Evolutionary conservation across 2,113 vertebrate genomes (phyloP), one percentile per base, ranked within the genome.

Genomic region (Saguinus midas): DNA sequence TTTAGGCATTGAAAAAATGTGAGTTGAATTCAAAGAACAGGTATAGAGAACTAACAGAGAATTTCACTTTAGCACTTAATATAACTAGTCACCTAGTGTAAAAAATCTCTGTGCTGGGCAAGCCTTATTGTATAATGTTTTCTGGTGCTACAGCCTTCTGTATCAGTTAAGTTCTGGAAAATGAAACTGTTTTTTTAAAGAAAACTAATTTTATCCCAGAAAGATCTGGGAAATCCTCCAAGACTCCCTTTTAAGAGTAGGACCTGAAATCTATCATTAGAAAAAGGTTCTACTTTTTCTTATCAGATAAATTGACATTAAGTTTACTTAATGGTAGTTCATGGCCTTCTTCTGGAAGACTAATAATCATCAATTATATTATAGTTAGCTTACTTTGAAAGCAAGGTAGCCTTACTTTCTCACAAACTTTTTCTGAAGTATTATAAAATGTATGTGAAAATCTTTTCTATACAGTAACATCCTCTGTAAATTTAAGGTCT

Each of bases 171-270:
- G 18, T 45, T 93, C 35, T 57, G 11, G 78, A 89, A 94, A 76
- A 61, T 23, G 14, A 23, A 94, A 61, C 29, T 32, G 40, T 5
- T 32, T 50, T 70, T 90, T 70, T 72, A 81, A 84, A 96, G 55
- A 90, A 83, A 82, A 75, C 2, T 27, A 58, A 43, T 81, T 84
- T 68, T 96, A 40, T 76, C 18, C 75, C 43, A 93, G 82, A 88
- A 91, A 82, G 40, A 91, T 55, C 80, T 92, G 64, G 64, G 48
- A 55, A 95, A 52, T 50, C 29, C 40, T 97, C 66, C 78, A 85
- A 80, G 72, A 89, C 25, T n/a, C 57, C 18, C 43, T 73, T 87
- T 55, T 90, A 92, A 91, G 48, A 79, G 20, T 29, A 50, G n/a
- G 40, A 61, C 23, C 40, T 18, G 10, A 94, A 94, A 80, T 17